These are phyloP conservation scores for Myripristis murdjan DNA, from an alignment of 2,797 vertebrate genomes.

Conservation along the genomic window DNA sequence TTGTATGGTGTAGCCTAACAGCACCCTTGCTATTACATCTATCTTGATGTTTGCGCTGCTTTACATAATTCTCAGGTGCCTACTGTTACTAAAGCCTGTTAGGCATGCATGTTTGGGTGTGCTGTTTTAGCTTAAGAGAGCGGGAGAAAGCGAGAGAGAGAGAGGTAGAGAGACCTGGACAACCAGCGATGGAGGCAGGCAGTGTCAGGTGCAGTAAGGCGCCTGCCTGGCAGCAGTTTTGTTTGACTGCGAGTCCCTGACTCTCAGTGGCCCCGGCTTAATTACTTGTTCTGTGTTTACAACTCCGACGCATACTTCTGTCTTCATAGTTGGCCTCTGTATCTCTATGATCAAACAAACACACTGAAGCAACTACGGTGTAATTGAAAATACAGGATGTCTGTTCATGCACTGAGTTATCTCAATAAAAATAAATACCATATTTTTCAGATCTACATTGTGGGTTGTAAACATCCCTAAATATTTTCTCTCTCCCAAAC, in stretches of 20 bases:
- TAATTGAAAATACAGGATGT: conserved; percentile 40
- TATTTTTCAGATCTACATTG: conserved; percentile 11
- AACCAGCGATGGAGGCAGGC: conserved; percentile 31
- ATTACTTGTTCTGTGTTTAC: conserved; percentile 47
- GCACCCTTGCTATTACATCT: background rate
- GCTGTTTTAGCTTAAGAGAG: background rate
- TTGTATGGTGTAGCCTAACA: no score
- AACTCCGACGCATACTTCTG: conserved; percentile 19
- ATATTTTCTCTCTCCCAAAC: conserved; percentile 13
- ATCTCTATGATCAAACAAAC: conserved; percentile 20
- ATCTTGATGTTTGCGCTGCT: background rate
- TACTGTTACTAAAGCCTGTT: conserved; percentile 4
- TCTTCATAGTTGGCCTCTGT: conserved; percentile 28
- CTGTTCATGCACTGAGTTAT: conserved; percentile 20
- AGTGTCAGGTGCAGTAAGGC: conserved; percentile 12
- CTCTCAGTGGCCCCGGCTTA: conserved; percentile 40
- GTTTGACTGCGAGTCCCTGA: conserved; percentile 29
- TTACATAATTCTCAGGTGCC: conserved; percentile 15
- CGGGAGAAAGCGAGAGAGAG: conserved; percentile 16
- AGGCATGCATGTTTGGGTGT: background rate
- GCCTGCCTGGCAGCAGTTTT: conserved; percentile 19
- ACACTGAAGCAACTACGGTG: background rate
- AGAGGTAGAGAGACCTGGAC: conserved; percentile 8
- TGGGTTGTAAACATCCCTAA: conserved; percentile 10
- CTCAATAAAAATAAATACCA: conserved; percentile 24